Evolutionary conservation across 1,140 invertebrate genomes (phyloP).

Genomic region (Nylanderia fulva): DNA sequence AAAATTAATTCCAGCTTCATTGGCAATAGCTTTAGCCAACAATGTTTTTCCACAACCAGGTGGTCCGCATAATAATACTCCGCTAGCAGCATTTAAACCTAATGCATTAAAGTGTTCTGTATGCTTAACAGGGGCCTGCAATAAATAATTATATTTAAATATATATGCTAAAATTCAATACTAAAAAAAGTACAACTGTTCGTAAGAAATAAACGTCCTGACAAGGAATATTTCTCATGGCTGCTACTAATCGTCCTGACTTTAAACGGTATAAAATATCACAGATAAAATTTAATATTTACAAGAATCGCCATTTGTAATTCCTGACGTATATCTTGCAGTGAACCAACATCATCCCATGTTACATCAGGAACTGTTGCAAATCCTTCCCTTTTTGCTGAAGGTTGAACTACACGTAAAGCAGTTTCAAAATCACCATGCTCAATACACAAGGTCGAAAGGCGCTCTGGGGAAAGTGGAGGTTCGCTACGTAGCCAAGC

Average conservation of each 20-base stretch:
- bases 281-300: conserved; percentile 66
- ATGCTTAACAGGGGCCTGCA: conserved; percentile 95
- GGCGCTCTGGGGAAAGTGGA: conserved; percentile 87
- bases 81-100: conserved; percentile 93
- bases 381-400: conserved; percentile 98
- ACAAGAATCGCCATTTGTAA: conserved; percentile 96
- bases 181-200: neutral
- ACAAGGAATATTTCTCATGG: too few relatives aligned
- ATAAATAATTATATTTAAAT: conserved; percentile 64
- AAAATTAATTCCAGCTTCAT: conserved; percentile 98
- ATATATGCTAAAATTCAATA: neutral
- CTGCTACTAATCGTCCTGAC: neutral
- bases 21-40: conserved; percentile 97
- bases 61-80: conserved; percentile 96
- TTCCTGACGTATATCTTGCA: conserved; percentile 95
- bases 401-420: conserved; percentile 94
- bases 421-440: conserved; percentile 93
- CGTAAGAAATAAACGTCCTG: too few relatives aligned
- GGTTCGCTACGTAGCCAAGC: conserved; percentile 87
- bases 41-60: conserved; percentile 98
- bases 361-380: conserved; percentile 98
- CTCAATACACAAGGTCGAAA: conserved; percentile 89
- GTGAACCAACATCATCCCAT: conserved; percentile 98
- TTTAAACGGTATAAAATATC: neutral
- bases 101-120: conserved; percentile 92